phyloP scores from a whole-genome alignment of 2,888 invertebrate genomes.

The Pterostichus madidus region DNA sequence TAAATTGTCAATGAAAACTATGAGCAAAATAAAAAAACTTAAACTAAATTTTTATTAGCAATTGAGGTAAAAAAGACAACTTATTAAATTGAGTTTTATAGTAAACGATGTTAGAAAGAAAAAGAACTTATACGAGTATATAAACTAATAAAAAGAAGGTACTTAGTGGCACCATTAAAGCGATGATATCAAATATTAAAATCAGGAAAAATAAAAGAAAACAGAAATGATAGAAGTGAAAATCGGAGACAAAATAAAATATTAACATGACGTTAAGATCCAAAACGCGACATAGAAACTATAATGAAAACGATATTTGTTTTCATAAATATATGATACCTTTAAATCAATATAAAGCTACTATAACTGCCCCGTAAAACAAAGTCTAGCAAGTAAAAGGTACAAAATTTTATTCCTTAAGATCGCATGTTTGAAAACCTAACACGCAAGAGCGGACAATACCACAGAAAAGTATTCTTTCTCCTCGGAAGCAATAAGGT shows the following conservation, averaged over 20 bases:
- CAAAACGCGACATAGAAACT: conserved; percentile 19
- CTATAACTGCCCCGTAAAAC: conserved; percentile 42
- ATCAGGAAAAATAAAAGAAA: conserved; percentile 12
- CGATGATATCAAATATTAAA: too few species aligned
- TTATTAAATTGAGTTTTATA: too few species aligned
- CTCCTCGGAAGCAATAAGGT: neutral
- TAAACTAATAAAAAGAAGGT: too few species aligned
- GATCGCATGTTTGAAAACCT: conserved; percentile 69
- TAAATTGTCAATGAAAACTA: too few species aligned
- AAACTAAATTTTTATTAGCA: too few species aligned
- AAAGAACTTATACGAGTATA: too few species aligned
- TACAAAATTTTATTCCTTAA: conserved; percentile 65
- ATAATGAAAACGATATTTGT: conserved; percentile 69
- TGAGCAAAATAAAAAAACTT: too few species aligned
- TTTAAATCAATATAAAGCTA: conserved; percentile 65
- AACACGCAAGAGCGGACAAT: conserved; percentile 65
- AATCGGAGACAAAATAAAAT: conserved; percentile 45
- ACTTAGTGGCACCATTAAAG: too few species aligned
- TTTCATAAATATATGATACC: conserved; percentile 67
- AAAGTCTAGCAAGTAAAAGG: conserved; percentile 22
- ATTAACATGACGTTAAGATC: conserved; percentile 13
- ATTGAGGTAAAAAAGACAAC: too few species aligned
- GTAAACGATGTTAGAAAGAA: too few species aligned
- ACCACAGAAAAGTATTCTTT: conserved; percentile 15
- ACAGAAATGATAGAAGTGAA: conserved; percentile 11